Evolutionary conservation across 1,140 invertebrate genomes (phyloP), one percentile per base, ranked within the genome.

Genomic region (Drosophila miranda): DNA sequence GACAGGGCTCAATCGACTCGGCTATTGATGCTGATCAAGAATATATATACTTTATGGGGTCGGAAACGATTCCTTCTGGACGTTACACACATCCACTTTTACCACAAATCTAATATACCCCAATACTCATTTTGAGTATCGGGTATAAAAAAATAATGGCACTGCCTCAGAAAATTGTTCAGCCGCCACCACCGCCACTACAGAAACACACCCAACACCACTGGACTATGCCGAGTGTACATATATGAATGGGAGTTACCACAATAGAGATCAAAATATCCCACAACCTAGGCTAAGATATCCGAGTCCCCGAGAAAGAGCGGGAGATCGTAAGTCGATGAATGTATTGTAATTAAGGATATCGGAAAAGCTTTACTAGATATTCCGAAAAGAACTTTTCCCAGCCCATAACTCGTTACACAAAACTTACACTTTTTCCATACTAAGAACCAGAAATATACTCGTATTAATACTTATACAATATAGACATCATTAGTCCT

Each of bases 401-500:
- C 23, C 60, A 28, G 14, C 30, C 48, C 46, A 38, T n/a, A 42
- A 66, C 50, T 67, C 55, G 61, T 68, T 67, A 48, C 43, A 51
- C 63, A 30, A 7, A 62, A 67, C 48, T 16, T 41, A 55, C 49
- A 74, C 57, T 79, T 57, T 69, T 69, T 68, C 66, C 63, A 41
- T 49, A 56, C 51, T 55, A 56, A 49, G 11, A 21, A 28, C 67
- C 41, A 54, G 23, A 61, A 30, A 75, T 53, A 73, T 42, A 60
- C 26, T 30, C 42, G 19, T 42, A 74, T 74, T 69, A 44, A 67
- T 49, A 67, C 46, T 55, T 67, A 34, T 34, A 34, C 30, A 34
- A 68, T 54, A 64, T 73, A 73, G 42, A 61, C 59, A 84, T 83
- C 79, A 83, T 72, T 84, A 83, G 79, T 48, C 48, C 69, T 83